These are phyloP conservation scores for Nothobranchius furzeri DNA, from an alignment of 2,113 vertebrate species.

Conservation along the genomic window DNA sequence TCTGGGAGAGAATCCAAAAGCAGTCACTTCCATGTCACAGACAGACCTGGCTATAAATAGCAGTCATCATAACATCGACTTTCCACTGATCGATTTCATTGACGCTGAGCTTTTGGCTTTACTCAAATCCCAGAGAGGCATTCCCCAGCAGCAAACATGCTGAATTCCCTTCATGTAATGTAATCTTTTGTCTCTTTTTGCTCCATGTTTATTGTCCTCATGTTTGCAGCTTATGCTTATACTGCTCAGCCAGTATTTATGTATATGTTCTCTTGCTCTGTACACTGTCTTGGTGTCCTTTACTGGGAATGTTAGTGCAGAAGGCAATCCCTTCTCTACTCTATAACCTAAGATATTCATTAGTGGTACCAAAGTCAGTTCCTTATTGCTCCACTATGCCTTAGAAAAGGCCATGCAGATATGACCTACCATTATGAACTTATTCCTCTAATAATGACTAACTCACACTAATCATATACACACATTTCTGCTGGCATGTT, in stretches of 20 bases:
- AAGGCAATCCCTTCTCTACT: slow-evolving; percentile 1
- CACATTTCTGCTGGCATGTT: slow-evolving; percentile 5
- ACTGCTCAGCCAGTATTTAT: too few relatives aligned
- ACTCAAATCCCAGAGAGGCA: slow-evolving; percentile 11
- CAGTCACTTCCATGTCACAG: slow-evolving; percentile 38
- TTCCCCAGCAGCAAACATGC: slow-evolving; percentile 16
- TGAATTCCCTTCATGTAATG: slow-evolving; percentile 11
- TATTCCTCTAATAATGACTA: slow-evolving; percentile 10
- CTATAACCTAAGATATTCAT: slow-evolving; percentile 23
- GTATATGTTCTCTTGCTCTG: background rate
- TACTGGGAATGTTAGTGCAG: slow-evolving; percentile 61
- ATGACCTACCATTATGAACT: slow-evolving; percentile 5
- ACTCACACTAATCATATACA: background rate
- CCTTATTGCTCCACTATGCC: slow-evolving; percentile 26
- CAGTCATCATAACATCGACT: slow-evolving; percentile 52
- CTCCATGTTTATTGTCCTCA: background rate
- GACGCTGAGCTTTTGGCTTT: slow-evolving; percentile 37
- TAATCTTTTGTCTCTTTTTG: slow-evolving; percentile 10
- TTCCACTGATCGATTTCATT: slow-evolving; percentile 69
- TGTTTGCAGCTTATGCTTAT: background rate
- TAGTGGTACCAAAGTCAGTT: slow-evolving; percentile 46
- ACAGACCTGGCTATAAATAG: slow-evolving; percentile 66
- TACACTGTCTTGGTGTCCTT: slow-evolving; percentile 54
- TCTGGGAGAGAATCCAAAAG: slow-evolving; percentile 4
- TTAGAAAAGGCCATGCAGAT: slow-evolving; percentile 30